These are phyloP conservation scores for Lepidurus arcticus DNA, from an alignment of 1,140 invertebrate species.

Conservation along the genomic window DNA sequence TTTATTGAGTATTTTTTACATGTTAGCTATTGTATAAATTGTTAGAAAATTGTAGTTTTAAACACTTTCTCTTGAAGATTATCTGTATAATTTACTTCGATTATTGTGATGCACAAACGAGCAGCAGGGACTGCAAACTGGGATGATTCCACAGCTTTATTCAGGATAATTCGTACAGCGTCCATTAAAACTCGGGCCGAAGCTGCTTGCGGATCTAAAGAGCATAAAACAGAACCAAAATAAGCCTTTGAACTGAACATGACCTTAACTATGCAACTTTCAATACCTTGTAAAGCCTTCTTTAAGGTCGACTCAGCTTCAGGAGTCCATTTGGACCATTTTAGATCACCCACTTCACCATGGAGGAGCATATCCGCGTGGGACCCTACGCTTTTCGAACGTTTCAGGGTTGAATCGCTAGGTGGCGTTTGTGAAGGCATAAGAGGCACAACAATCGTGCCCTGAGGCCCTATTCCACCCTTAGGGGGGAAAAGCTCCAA, in stretches of 20 bases:
- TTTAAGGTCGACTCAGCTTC: conserved; percentile 65
- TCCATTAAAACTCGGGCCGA: conserved; percentile 74
- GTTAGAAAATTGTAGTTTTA: no score
- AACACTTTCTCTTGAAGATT: no score
- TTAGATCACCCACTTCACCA: conserved; percentile 54
- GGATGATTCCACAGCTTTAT: conserved; percentile 67
- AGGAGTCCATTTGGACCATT: conserved; percentile 64
- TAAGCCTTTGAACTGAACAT: conserved; percentile 34
- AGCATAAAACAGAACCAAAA: conserved; percentile 32
- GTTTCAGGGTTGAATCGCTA: conserved; percentile 51
- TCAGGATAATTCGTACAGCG: conserved; percentile 69
- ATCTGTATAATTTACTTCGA: conserved; percentile 53
- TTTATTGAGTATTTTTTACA: no score
- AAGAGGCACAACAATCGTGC: conserved; percentile 25
- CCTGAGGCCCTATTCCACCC: conserved; percentile 25
- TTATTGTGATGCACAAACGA: conserved; percentile 72
- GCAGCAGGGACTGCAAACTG: conserved; percentile 71
- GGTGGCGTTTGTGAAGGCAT: conserved; percentile 28
- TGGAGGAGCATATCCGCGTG: conserved; percentile 40
- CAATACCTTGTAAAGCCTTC: conserved; percentile 40
- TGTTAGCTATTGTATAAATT: no score
- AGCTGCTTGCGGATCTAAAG: conserved; percentile 67
- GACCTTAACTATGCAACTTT: conserved; percentile 55
- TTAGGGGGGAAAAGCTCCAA: conserved; percentile 29
- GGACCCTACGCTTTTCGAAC: conserved; percentile 72